These are phyloP conservation scores for Ochotona curzoniae DNA, from an alignment of 2,113 vertebrate genomes.

Conservation along the genomic window DNA sequence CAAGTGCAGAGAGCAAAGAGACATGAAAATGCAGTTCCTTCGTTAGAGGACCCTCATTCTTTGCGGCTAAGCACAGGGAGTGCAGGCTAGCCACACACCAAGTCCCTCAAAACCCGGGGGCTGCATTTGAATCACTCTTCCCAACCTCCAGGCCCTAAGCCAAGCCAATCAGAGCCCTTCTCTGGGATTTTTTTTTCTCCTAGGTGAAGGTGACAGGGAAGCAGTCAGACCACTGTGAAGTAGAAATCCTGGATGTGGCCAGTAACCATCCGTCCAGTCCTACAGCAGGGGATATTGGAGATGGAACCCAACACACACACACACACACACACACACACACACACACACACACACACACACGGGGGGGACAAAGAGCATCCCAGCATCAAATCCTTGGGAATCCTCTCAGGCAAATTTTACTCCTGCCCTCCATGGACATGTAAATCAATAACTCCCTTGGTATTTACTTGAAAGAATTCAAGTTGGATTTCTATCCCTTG, in stretches of 20 bases:
- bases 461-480: slow-evolving; percentile 8
- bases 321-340: not conserved
- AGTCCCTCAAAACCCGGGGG: not conserved
- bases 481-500: not conserved
- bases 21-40: not conserved
- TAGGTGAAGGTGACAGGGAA: not conserved
- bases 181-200: not conserved
- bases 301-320: not conserved
- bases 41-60: not conserved
- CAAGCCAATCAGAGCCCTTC: not conserved
- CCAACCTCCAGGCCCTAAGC: not conserved
- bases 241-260: not conserved
- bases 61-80: not conserved
- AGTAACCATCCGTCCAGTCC: not conserved
- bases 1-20: not conserved
- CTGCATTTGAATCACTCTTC: not conserved
- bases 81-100: not conserved
- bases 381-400: not conserved
- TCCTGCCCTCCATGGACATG: not conserved
- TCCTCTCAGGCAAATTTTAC: not conserved
- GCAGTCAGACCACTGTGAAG: not conserved
- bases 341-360: not conserved
- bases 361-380: rapidly evolving
- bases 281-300: rapidly evolving
- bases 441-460: not conserved